phyloP scores from a whole-genome alignment of 2,888 invertebrate genomes.

The Hipparchia sbordonii region DNA sequence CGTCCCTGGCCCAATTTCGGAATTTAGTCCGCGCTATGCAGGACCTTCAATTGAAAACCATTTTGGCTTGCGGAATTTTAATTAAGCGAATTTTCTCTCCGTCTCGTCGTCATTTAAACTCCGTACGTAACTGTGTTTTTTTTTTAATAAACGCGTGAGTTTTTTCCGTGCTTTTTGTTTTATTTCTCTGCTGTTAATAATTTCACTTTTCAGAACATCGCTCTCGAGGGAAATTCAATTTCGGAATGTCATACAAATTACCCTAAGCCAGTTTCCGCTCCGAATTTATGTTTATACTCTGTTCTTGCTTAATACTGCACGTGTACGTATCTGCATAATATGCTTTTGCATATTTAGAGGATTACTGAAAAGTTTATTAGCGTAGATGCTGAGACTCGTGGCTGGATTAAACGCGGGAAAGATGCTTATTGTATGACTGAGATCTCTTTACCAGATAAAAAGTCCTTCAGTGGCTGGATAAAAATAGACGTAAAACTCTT shows the following conservation, averaged over 20 bases:
- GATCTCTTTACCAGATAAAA: no score
- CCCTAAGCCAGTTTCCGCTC: neutral
- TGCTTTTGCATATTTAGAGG: neutral
- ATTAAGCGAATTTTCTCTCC: slow-evolving; percentile 3
- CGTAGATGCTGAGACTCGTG: no score
- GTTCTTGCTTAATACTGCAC: neutral
- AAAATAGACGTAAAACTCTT: no score
- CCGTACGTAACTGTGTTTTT: neutral
- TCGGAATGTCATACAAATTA: slow-evolving; percentile 20
- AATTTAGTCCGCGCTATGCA: neutral
- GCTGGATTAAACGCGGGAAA: no score
- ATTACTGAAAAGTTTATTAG: neutral
- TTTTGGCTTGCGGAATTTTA: neutral
- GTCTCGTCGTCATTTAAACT: neutral
- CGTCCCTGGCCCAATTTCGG: neutral
- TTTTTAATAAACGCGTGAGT: neutral
- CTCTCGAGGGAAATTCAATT: slow-evolving; percentile 21
- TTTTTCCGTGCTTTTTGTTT: neutral
- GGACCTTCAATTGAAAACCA: neutral
- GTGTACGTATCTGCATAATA: neutral
- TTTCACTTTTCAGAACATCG: slow-evolving; percentile 2
- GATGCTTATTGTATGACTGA: no score
- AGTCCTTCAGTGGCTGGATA: no score
- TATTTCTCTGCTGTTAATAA: slow-evolving; percentile 3
- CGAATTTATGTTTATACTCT: slow-evolving; percentile 12